phyloP scores from a whole-genome alignment of 2,888 invertebrate species.

The Tipula confusa region DNA sequence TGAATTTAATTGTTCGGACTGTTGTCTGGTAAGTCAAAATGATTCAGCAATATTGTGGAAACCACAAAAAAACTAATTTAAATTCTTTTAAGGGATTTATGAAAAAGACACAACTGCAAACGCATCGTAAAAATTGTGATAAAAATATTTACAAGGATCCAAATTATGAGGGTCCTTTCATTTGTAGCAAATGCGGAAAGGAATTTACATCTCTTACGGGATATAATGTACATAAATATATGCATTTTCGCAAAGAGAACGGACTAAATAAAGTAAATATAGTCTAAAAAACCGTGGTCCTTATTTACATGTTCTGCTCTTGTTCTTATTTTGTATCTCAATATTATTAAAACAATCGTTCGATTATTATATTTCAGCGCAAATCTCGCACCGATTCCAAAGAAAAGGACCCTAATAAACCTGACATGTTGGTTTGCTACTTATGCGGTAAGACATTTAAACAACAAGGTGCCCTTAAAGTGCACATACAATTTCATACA shows the following conservation, averaged over 20 bases:
- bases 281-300: background rate
- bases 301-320: background rate
- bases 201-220: background rate
- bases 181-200: background rate
- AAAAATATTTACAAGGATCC: background rate
- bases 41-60: background rate
- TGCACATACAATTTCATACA: slow-evolving; percentile 4
- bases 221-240: background rate
- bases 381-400: background rate
- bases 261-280: slow-evolving; percentile 1
- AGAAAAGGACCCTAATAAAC: background rate
- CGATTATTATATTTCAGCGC: background rate
- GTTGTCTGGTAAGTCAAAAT: background rate
- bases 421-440: background rate
- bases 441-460: slow-evolving; percentile 28
- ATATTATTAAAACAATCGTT: too few relatives aligned
- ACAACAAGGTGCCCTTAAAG: slow-evolving; percentile 1
- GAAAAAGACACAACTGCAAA: background rate
- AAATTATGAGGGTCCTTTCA: background rate
- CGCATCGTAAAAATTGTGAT: slow-evolving; percentile 9
- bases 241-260: slow-evolving; percentile 26
- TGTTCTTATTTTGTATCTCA: background rate
- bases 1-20: slow-evolving; percentile 4
- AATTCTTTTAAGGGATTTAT: background rate
- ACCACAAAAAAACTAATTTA: background rate